These are phyloP conservation scores for Helicoverpa armigera DNA, from an alignment of 1,140 invertebrate genomes.

Conservation along the genomic window DNA sequence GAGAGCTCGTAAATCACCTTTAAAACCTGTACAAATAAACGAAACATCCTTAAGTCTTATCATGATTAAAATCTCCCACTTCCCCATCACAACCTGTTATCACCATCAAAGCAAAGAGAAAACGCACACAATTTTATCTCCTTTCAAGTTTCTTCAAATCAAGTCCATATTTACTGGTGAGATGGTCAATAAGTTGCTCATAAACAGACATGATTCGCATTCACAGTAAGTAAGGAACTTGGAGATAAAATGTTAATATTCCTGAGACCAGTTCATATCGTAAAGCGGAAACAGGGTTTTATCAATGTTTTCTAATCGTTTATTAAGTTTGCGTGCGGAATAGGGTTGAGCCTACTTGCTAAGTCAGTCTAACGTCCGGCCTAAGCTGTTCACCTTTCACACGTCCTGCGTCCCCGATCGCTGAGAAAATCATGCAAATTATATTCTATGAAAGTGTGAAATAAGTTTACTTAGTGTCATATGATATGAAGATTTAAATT, in stretches of 20 bases:
- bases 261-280: conserved; percentile 30
- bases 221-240: conserved; percentile 20
- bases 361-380: background rate
- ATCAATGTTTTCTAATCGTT: conserved; percentile 46
- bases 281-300: conserved; percentile 32
- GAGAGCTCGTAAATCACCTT: background rate
- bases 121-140: conserved; percentile 20
- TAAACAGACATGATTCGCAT: conserved; percentile 35
- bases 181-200: conserved; percentile 4
- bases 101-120: background rate
- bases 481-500: too few species aligned
- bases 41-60: background rate
- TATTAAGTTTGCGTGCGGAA: conserved; percentile 30
- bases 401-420: too few species aligned
- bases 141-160: conserved; percentile 30
- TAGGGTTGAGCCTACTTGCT: conserved; percentile 2
- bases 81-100: conserved; percentile 2
- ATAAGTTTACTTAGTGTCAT: too few species aligned
- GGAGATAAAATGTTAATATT: conserved; percentile 33
- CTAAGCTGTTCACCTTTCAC: background rate
- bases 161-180: conserved; percentile 3
- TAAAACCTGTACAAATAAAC: conserved; percentile 1
- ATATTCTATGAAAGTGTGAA: background rate
- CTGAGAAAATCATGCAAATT: background rate
- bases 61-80: conserved; percentile 1